phyloP scores from a whole-genome alignment of 2,113 vertebrate species.

The Saguinus imperator region DNA sequence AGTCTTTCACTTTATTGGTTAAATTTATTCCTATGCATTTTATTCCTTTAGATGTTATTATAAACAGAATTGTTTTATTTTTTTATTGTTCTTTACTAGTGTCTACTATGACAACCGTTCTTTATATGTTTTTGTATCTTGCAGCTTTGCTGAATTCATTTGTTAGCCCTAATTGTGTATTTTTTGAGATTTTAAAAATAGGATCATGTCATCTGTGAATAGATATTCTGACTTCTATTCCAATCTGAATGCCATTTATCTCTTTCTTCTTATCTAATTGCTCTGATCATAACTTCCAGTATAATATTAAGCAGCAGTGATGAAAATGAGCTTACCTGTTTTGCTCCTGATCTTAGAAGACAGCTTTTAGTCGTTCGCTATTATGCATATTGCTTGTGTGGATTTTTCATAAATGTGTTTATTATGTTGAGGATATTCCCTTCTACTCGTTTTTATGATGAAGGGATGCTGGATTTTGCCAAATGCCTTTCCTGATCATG shows the following conservation, averaged over 20 bases:
- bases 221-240: not conserved
- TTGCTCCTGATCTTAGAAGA: not conserved
- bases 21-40: not conserved
- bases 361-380: not conserved
- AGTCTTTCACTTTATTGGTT: not conserved
- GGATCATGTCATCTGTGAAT: not conserved
- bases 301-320: not conserved
- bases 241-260: not conserved
- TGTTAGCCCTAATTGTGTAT: not conserved
- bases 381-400: not conserved
- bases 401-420: not conserved
- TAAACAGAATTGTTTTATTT: not conserved
- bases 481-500: accelerated
- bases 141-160: not conserved
- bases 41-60: not conserved
- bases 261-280: not conserved
- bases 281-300: not conserved
- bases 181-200: not conserved
- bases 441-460: not conserved
- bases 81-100: not conserved
- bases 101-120: not conserved
- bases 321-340: not conserved
- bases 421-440: not conserved
- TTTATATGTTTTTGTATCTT: not conserved
- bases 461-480: not conserved